phyloP scores from a whole-genome alignment of 2,797 vertebrate genomes.

The Phalloptychus januarius region DNA sequence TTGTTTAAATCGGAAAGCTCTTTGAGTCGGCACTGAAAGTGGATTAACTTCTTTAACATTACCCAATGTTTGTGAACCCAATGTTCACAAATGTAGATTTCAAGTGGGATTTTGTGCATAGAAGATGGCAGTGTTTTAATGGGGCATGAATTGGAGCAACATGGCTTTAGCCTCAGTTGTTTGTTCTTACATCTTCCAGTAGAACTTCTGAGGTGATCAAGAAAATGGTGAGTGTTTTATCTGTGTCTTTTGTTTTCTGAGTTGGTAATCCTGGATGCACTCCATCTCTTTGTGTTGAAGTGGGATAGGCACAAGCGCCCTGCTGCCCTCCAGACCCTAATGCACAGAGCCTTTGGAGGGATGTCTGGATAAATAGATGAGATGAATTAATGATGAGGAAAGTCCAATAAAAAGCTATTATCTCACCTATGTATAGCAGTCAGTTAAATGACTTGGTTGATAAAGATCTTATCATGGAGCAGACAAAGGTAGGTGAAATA shows the following conservation, averaged over 20 bases:
- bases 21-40: background rate
- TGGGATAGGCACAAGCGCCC: background rate
- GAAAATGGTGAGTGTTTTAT: background rate
- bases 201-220: background rate
- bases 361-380: constrained; percentile 6
- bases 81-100: background rate
- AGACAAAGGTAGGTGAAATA: background rate
- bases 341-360: background rate
- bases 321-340: background rate
- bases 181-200: background rate
- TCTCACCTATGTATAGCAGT: background rate
- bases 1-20: background rate
- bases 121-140: background rate
- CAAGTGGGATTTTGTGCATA: background rate
- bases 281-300: background rate
- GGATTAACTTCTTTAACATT: no score
- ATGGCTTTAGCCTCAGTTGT: background rate
- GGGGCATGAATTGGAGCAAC: background rate
- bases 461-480: constrained; percentile 1
- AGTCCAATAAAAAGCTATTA: constrained; percentile 5
- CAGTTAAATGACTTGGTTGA: background rate
- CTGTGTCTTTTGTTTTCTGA: background rate
- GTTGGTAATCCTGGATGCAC: background rate
- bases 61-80: no score
- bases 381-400: constrained; percentile 19